These are phyloP conservation scores for Phaetusa simplex DNA, from an alignment of 2,113 vertebrate genomes.

Conservation along the genomic window DNA sequence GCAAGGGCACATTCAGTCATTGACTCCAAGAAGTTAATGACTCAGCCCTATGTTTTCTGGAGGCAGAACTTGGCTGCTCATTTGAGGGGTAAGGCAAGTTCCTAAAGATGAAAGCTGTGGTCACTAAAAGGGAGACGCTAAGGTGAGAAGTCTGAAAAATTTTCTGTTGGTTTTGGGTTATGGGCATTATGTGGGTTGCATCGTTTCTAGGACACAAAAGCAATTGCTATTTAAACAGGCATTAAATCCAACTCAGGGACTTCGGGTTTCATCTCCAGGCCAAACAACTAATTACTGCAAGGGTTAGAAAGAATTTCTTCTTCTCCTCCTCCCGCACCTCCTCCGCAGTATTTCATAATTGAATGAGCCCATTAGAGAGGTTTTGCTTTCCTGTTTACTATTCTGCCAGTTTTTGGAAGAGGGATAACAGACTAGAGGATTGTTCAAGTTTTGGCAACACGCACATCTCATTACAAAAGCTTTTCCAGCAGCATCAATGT, in stretches of 20 bases:
- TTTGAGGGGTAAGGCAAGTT: background rate
- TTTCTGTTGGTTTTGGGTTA: background rate
- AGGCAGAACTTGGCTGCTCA: background rate
- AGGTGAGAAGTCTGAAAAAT: background rate
- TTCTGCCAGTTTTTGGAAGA: background rate
- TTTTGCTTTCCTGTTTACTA: background rate
- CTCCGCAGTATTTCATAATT: conserved; percentile 33
- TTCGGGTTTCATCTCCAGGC: background rate
- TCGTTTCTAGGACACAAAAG: background rate
- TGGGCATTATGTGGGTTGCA: background rate
- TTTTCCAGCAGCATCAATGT: background rate
- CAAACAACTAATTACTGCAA: background rate
- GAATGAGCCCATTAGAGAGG: background rate
- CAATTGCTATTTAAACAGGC: conserved; percentile 1
- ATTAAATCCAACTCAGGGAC: background rate
- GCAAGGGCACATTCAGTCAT: background rate
- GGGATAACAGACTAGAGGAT: background rate
- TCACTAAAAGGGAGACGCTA: background rate
- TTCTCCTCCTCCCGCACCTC: background rate
- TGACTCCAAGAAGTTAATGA: conserved; percentile 12
- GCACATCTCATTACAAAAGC: background rate
- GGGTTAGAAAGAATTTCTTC: background rate
- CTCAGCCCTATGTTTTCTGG: background rate
- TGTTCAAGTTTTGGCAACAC: background rate
- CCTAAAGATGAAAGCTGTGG: background rate